phyloP scores from a whole-genome alignment of 2,888 invertebrate species.

The Laspeyria flexula region DNA sequence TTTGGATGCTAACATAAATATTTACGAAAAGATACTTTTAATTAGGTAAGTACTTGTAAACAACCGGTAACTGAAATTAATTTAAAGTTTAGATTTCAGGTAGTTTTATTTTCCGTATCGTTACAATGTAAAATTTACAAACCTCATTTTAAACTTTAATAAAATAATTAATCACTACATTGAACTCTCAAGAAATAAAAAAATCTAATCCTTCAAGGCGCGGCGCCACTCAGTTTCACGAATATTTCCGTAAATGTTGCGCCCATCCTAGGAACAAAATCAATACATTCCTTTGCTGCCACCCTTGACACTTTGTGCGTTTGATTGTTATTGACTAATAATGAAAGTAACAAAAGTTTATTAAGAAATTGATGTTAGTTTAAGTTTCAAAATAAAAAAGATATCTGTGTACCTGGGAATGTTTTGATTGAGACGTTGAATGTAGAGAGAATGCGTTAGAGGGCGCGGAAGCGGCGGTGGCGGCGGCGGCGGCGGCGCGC shows the following conservation, averaged over 20 bases:
- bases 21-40: slow-evolving; percentile 32
- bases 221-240: background rate
- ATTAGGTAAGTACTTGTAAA: slow-evolving; percentile 29
- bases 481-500: slow-evolving; percentile 35
- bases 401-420: slow-evolving; percentile 9
- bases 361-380: background rate
- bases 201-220: too few species aligned
- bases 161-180: too few species aligned
- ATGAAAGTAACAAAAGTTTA: background rate
- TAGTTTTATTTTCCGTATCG: background rate
- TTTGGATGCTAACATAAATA: slow-evolving; percentile 37
- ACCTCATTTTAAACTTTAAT: too few species aligned
- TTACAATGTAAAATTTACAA: too few species aligned
- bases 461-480: slow-evolving; percentile 44
- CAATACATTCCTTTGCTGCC: slow-evolving; percentile 2
- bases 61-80: background rate
- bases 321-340: background rate
- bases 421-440: slow-evolving; percentile 28
- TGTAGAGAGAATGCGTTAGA: slow-evolving; percentile 25
- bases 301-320: background rate
- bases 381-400: background rate
- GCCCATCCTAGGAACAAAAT: background rate
- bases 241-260: background rate
- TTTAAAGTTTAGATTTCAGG: background rate
- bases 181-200: too few species aligned